phyloP scores from a whole-genome alignment of 2,888 invertebrate genomes.

The Amphipyra tragopoginis region DNA sequence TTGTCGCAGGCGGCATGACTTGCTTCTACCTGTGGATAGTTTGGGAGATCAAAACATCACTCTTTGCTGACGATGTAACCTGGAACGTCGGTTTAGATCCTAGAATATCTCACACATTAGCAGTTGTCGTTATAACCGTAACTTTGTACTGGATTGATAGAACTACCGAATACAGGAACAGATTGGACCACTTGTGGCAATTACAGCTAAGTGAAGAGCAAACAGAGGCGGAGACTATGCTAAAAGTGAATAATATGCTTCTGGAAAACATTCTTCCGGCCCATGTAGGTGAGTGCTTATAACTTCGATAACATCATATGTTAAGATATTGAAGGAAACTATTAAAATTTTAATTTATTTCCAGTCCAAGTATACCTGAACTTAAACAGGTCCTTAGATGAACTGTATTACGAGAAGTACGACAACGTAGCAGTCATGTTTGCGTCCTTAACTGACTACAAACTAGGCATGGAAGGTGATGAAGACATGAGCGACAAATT shows the following conservation, averaged over 20 bases:
- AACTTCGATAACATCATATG: not conserved
- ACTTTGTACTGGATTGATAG: conserved; percentile 96
- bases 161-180: conserved; percentile 96
- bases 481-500: conserved; percentile 92
- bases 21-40: conserved; percentile 92
- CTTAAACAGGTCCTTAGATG: conserved; percentile 92
- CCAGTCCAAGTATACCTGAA: conserved; percentile 94
- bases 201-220: conserved; percentile 94
- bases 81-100: conserved; percentile 93
- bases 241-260: conserved; percentile 96
- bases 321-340: not conserved
- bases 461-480: conserved; percentile 91
- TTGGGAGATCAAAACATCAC: conserved; percentile 90
- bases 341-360: conserved; percentile 55
- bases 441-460: conserved; percentile 96
- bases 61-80: conserved; percentile 91
- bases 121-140: conserved; percentile 93
- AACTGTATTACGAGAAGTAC: conserved; percentile 96
- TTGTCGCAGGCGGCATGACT: conserved; percentile 92
- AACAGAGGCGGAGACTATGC: conserved; percentile 95
- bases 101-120: conserved; percentile 93
- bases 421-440: conserved; percentile 98
- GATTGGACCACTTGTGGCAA: conserved; percentile 94
- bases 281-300: conserved; percentile 93
- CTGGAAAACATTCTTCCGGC: conserved; percentile 97